These are phyloP conservation scores for Rhagophthalmus giganteus DNA, from an alignment of 2,888 invertebrate genomes.

Conservation along the genomic window DNA sequence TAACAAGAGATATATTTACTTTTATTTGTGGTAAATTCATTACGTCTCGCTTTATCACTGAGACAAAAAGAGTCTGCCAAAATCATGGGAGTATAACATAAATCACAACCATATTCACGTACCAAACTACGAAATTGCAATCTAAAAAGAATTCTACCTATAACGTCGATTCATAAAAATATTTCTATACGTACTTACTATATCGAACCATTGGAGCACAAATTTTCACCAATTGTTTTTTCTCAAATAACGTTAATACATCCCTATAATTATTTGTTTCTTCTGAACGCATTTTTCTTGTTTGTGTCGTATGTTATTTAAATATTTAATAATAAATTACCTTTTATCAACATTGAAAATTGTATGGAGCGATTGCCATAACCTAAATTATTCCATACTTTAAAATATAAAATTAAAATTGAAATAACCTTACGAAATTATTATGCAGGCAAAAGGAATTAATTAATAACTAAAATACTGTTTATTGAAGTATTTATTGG, in stretches of 20 bases:
- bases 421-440: too few species aligned
- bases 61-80: slow-evolving; percentile 90
- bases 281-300: background rate
- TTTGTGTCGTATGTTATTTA: too few species aligned
- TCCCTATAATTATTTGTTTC: slow-evolving; percentile 40
- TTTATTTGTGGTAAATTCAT: slow-evolving; percentile 76
- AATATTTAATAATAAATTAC: too few species aligned
- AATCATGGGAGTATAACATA: slow-evolving; percentile 97
- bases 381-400: too few species aligned
- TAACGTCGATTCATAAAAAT: background rate
- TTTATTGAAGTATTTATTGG: too few species aligned
- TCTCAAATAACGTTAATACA: slow-evolving; percentile 68
- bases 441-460: too few species aligned
- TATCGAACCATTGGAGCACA: slow-evolving; percentile 98
- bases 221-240: slow-evolving; percentile 69
- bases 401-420: too few species aligned
- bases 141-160: slow-evolving; percentile 54
- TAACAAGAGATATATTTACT: too few species aligned
- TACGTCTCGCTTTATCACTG: slow-evolving; percentile 81
- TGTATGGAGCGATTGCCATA: too few species aligned
- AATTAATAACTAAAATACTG: too few species aligned
- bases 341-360: too few species aligned
- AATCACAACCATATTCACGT: slow-evolving; percentile 79
- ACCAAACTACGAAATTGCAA: slow-evolving; percentile 77
- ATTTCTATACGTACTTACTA: slow-evolving; percentile 65